Evolutionary conservation across 2,113 vertebrate species (phyloP).

Genomic region (Amphilophus citrinellus): DNA sequence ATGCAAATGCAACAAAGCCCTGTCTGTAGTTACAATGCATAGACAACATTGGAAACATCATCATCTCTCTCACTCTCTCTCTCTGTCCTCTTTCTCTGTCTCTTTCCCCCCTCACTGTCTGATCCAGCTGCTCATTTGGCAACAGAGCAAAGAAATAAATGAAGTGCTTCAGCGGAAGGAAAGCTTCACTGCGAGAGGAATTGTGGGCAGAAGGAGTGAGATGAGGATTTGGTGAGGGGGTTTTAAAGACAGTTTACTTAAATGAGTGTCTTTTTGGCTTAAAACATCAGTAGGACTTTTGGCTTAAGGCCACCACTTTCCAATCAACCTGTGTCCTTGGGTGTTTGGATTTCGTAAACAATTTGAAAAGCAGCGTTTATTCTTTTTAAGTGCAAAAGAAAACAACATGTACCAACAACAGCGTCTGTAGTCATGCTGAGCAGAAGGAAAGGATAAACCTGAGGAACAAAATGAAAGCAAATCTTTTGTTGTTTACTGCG

Average conservation of each 20-base stretch:
- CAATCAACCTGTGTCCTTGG: constrained; percentile 44
- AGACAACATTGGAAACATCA: constrained; percentile 55
- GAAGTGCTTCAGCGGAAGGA: constrained; percentile 65
- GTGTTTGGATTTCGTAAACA: not conserved
- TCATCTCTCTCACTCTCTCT: constrained; percentile 24
- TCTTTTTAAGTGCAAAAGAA: constrained; percentile 6
- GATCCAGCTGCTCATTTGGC: constrained; percentile 79
- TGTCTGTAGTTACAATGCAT: constrained; percentile 43
- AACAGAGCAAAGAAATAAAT: constrained; percentile 72
- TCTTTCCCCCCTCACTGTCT: constrained; percentile 23
- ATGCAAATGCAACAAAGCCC: constrained; percentile 49
- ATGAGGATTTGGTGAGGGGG: constrained; percentile 56
- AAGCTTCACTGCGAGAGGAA: constrained; percentile 61
- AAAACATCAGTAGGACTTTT: constrained; percentile 48
- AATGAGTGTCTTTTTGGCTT: constrained; percentile 41
- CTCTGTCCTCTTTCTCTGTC: not conserved
- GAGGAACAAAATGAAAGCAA: not conserved
- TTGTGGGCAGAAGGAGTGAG: constrained; percentile 40
- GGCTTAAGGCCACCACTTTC: constrained; percentile 52
- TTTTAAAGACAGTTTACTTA: constrained; percentile 60
- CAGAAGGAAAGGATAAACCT: not conserved
- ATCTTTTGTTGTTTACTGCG: not conserved
- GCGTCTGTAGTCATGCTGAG: not conserved
- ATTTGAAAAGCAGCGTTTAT: not conserved
- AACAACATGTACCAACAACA: not conserved